A percentile compares a stretch with the other conserved stretches of the same genome.
These are phyloP conservation scores for Exephanes ischioxanthus DNA, from an alignment of 2,888 invertebrate species.

Conservation along the genomic window DNA sequence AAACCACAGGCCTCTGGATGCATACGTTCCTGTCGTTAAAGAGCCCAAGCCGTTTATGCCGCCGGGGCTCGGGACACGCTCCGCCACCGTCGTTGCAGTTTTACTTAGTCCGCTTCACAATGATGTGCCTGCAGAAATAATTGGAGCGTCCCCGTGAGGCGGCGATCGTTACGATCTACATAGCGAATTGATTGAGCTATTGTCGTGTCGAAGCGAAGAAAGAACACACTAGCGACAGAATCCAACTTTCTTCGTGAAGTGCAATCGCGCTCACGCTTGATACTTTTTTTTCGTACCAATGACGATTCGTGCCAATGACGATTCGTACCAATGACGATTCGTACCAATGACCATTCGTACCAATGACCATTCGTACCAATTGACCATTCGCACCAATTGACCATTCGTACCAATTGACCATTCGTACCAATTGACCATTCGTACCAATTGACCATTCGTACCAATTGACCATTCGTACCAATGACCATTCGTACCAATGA, in stretches of 20 bases:
- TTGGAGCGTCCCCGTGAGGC: slow-evolving; percentile 59
- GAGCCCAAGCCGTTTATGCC: not conserved
- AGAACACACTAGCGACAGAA: slow-evolving; percentile 25
- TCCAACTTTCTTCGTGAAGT: slow-evolving; percentile 55
- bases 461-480: too few species aligned
- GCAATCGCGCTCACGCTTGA: slow-evolving; percentile 23
- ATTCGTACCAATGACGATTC: too few species aligned
- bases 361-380: too few species aligned
- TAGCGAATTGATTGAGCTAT: slow-evolving; percentile 70
- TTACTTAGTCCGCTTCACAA: slow-evolving; percentile 3
- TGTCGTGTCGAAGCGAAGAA: slow-evolving; percentile 43
- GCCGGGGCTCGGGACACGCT: slow-evolving; percentile 17
- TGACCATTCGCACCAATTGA: too few species aligned
- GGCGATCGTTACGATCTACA: slow-evolving; percentile 63
- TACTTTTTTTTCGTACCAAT: not conserved
- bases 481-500: too few species aligned
- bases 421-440: too few species aligned
- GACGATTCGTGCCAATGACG: too few species aligned
- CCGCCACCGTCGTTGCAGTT: not conserved
- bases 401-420: too few species aligned
- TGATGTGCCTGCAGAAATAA: slow-evolving; percentile 54
- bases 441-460: too few species aligned
- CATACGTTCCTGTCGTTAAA: slow-evolving; percentile 27
- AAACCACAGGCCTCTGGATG: not conserved
- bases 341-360: too few species aligned